These are phyloP conservation scores for Magallana gigas DNA, from an alignment of 1,140 invertebrate genomes.

Conservation along the genomic window DNA sequence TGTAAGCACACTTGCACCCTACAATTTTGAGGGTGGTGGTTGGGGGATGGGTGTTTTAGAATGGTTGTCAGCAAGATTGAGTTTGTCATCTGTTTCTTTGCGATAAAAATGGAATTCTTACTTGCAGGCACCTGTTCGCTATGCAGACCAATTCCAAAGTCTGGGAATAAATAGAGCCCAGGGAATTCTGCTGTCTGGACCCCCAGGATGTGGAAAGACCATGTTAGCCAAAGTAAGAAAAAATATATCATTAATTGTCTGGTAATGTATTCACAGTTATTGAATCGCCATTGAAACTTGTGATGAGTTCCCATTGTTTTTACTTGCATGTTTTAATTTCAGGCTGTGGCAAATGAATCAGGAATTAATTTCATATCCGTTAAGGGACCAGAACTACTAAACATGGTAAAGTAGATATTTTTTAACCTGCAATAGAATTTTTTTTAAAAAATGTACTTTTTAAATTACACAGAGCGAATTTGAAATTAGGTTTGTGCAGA, in stretches of 20 bases:
- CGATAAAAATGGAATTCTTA: too few relatives aligned
- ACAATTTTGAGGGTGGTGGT: neutral
- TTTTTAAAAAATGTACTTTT: neutral
- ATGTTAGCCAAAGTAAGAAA: constrained; percentile 88
- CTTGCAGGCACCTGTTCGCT: constrained; percentile 91
- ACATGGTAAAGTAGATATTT: constrained; percentile 86
- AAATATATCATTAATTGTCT: neutral
- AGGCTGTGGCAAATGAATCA: constrained; percentile 96
- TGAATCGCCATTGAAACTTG: too few relatives aligned
- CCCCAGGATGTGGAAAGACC: constrained; percentile 95
- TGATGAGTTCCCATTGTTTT: neutral
- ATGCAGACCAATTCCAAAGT: constrained; percentile 88
- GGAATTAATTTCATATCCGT: constrained; percentile 98
- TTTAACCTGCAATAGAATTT: neutral
- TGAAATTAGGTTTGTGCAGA: too few relatives aligned
- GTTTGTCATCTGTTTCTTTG: too few relatives aligned
- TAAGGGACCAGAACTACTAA: constrained; percentile 97
- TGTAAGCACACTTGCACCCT: constrained; percentile 79
- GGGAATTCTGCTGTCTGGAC: constrained; percentile 94
- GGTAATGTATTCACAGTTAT: too few relatives aligned
- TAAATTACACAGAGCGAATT: too few relatives aligned
- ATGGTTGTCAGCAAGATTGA: too few relatives aligned
- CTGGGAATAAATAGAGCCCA: constrained; percentile 89
- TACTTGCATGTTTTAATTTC: constrained; percentile 57
- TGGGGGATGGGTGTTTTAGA: too few relatives aligned